Percentiles rank a stretch among this genome's conserved stretches.
phyloP scores from a whole-genome alignment of 2,113 vertebrate species.

The Empidonax alnorum region DNA sequence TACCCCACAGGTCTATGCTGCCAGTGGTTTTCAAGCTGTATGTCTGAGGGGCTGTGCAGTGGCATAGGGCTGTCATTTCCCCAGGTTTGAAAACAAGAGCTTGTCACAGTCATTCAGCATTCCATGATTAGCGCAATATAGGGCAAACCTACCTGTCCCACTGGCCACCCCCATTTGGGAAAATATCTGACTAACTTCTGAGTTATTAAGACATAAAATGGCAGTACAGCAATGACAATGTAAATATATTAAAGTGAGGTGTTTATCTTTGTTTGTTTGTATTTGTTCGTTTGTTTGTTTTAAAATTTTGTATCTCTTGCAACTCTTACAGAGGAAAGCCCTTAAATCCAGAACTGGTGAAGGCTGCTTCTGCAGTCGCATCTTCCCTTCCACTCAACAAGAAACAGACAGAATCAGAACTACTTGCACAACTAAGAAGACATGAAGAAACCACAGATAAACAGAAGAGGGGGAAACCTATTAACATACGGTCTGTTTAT shows the following conservation, averaged over 20 bases:
- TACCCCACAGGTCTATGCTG: neutral
- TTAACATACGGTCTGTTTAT: slow-evolving; percentile 78
- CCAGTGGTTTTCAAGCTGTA: neutral
- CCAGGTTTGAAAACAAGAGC: neutral
- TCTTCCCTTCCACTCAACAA: slow-evolving; percentile 79
- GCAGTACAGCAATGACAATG: neutral
- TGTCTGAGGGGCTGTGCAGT: accelerated
- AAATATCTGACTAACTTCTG: neutral
- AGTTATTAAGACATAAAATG: neutral
- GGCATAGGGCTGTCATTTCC: neutral
- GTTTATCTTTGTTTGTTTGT: neutral
- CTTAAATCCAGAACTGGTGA: slow-evolving; percentile 80
- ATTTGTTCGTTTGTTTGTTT: no score
- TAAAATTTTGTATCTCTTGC: neutral
- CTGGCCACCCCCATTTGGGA: neutral
- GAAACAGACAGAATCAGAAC: slow-evolving; percentile 81
- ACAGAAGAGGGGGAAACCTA: slow-evolving; percentile 69
- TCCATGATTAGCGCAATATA: neutral
- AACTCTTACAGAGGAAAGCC: slow-evolving; percentile 48
- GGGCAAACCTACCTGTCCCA: neutral
- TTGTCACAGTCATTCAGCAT: neutral
- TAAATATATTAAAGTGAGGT: neutral
- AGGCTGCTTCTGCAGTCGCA: slow-evolving; percentile 86
- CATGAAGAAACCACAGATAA: slow-evolving; percentile 78
- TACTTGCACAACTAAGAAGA: slow-evolving; percentile 83